Conservation (phyloP, 2,888 invertebrate genomes). For the Leptarthrus brevirostris region DNA sequence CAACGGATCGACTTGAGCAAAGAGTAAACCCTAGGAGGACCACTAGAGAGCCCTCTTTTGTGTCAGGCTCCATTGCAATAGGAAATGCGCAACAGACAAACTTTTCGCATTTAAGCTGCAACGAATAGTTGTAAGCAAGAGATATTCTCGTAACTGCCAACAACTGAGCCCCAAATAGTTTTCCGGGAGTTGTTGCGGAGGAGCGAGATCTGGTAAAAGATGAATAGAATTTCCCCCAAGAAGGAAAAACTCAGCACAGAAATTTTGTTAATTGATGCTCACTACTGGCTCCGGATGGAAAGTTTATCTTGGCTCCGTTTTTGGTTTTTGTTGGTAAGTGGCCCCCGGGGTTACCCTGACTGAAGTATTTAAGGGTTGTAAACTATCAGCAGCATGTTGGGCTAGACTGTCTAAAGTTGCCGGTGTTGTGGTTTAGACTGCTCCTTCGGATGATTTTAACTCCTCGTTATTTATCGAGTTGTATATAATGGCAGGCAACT, state of each 20-base stretch:
- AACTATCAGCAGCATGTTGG: background rate
- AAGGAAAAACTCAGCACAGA: constrained; percentile 41
- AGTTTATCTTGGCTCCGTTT: constrained; percentile 43
- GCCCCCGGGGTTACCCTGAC: background rate
- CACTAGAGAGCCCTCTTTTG: constrained; percentile 2
- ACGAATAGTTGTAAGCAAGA: constrained; percentile 41
- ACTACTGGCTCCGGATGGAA: constrained; percentile 42
- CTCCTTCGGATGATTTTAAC: background rate
- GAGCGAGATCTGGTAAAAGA: background rate
- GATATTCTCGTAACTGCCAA: constrained; percentile 30
- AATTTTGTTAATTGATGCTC: constrained; percentile 45
- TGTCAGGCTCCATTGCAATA: constrained; percentile 13
- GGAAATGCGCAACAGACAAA: constrained; percentile 45
- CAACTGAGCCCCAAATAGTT: constrained; percentile 36
- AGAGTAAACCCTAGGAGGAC: constrained; percentile 22
- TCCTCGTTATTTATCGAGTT: constrained; percentile 17
- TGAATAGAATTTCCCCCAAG: constrained; percentile 29
- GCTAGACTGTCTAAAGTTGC: constrained; percentile 2
- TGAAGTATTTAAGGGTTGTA: background rate
- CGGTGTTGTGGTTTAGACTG: constrained; percentile 19
- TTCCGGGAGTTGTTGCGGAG: background rate
- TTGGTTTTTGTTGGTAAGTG: constrained; percentile 38
- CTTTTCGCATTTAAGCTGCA: constrained; percentile 29
- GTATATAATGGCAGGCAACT: constrained; percentile 20
- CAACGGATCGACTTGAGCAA: background rate